Evolutionary conservation across 1,140 invertebrate species (phyloP).

Genomic region (Leptestheria dahalacensis): DNA sequence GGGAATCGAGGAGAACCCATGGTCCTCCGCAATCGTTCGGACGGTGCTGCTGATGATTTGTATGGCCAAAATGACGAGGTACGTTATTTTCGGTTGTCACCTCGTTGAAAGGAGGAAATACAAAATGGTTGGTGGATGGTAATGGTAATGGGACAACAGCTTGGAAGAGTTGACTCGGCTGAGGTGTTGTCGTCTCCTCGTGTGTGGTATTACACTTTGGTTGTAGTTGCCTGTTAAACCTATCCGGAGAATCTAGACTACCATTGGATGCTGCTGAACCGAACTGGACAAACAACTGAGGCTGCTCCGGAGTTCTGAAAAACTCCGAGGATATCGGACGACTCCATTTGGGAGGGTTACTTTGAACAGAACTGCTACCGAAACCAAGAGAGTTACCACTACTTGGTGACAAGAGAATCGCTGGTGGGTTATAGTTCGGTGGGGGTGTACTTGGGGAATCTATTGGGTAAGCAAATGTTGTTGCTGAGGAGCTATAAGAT

Average conservation of each 20-base stretch:
- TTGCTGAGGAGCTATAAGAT: too few relatives aligned
- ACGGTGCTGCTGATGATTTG: background rate
- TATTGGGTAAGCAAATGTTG: too few relatives aligned
- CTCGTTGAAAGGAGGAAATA: too few relatives aligned
- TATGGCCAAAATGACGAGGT: background rate
- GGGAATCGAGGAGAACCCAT: background rate
- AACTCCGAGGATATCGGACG: background rate
- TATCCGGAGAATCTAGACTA: background rate
- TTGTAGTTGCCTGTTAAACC: background rate
- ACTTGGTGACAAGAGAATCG: background rate
- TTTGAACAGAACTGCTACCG: background rate
- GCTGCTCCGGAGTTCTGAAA: background rate
- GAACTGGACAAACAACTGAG: background rate
- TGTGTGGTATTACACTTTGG: background rate
- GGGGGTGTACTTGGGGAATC: too few relatives aligned
- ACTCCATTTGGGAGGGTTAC: background rate
- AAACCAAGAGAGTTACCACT: background rate
- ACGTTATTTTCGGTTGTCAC: background rate
- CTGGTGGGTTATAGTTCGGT: background rate
- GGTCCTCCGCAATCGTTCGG: conserved; percentile 3
- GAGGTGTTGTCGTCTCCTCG: background rate
- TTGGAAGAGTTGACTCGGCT: background rate
- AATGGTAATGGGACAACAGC: background rate
- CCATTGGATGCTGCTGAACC: background rate
- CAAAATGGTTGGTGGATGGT: background rate